Evolutionary conservation across 2,797 vertebrate genomes (phyloP).

Genomic region (Halcyon badia): DNA sequence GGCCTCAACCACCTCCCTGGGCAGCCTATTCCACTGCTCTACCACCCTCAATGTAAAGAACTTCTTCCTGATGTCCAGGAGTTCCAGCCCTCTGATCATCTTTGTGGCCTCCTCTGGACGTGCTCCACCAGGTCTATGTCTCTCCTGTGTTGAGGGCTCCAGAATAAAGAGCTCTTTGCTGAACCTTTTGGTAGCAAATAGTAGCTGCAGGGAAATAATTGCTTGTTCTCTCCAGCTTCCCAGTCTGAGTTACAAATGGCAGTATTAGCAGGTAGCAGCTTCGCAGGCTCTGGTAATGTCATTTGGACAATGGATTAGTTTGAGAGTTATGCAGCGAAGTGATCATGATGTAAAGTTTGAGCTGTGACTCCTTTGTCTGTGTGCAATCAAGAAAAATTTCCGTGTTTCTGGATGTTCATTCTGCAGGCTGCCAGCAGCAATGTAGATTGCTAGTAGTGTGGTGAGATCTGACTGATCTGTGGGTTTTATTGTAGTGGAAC

Average conservation of each 20-base stretch:
- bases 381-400: neutral
- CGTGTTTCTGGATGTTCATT: neutral
- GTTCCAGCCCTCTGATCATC: too few relatives aligned
- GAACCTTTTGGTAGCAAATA: neutral
- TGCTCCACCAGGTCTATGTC: too few relatives aligned
- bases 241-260: neutral
- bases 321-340: neutral
- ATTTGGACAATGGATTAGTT: neutral
- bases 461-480: neutral
- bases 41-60: too few relatives aligned
- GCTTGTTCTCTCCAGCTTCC: neutral
- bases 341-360: neutral
- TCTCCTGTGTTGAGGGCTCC: too few relatives aligned
- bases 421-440: neutral
- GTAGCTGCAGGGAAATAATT: neutral
- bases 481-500: neutral
- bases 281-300: neutral
- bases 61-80: too few relatives aligned
- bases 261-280: neutral
- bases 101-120: too few relatives aligned
- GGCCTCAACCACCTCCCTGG: too few relatives aligned
- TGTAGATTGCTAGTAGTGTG: neutral
- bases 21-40: too few relatives aligned
- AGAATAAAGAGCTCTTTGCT: neutral
- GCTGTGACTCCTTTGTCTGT: neutral